These are phyloP conservation scores for Benitochromis conjunctus DNA, from an alignment of 2,113 vertebrate genomes.

Conservation along the genomic window DNA sequence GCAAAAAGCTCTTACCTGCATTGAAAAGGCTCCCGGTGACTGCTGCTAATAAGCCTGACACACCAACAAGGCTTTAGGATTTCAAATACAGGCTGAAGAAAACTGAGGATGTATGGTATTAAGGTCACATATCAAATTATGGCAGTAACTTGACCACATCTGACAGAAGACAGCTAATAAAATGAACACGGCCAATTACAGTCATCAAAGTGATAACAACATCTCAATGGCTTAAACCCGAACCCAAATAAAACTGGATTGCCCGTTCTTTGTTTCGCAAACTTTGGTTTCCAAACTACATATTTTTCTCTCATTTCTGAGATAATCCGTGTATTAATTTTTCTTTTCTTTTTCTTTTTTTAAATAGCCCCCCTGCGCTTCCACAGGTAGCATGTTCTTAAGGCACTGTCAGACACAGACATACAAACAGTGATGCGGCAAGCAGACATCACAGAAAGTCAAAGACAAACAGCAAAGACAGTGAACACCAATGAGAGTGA, in stretches of 20 bases:
- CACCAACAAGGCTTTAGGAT: neutral
- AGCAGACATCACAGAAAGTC: neutral
- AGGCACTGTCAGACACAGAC: neutral
- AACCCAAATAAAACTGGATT: neutral
- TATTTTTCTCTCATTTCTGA: neutral
- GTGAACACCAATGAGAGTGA: neutral
- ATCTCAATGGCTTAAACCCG: neutral
- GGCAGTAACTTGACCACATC: rapidly evolving
- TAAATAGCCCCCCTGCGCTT: neutral
- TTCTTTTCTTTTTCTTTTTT: neutral
- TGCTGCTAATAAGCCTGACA: neutral
- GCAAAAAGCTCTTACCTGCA: neutral
- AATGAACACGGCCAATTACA: neutral
- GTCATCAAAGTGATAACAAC: neutral
- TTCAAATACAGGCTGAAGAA: neutral
- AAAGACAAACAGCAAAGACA: neutral
- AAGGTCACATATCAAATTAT: neutral
- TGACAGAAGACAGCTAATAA: neutral
- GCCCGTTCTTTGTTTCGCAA: neutral
- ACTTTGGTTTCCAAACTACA: neutral
- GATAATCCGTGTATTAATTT: neutral
- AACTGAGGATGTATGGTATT: neutral
- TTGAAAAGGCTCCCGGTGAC: neutral
- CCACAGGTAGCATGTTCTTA: neutral
- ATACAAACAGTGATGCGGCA: neutral